Percentiles rank a stretch among this genome's conserved stretches.
Evolutionary conservation across 1,140 invertebrate species (phyloP).

Genomic region (Drosophila mauritiana): DNA sequence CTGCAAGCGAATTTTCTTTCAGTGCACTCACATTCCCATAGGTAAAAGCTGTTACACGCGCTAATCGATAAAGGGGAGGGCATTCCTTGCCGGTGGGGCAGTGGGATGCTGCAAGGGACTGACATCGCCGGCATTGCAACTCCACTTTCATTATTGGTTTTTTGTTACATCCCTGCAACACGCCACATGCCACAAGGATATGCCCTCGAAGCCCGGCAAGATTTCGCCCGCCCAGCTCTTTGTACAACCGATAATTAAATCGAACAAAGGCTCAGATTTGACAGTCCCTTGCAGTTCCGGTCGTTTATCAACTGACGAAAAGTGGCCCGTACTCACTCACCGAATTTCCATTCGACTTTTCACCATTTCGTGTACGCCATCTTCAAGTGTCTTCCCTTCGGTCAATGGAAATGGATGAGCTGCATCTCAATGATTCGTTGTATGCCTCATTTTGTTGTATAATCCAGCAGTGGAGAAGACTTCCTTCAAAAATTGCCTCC

Average conservation of each 20-base stretch:
- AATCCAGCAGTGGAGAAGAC: no score
- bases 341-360: conserved; percentile 1
- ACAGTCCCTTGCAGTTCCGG: conserved; percentile 24
- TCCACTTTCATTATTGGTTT: conserved; percentile 54
- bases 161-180: conserved; percentile 49
- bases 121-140: conserved; percentile 44
- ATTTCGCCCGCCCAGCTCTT: conserved; percentile 26
- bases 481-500: no score
- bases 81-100: conserved; percentile 8
- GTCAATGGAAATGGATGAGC: conserved; percentile 32
- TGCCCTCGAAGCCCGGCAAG: conserved; percentile 27
- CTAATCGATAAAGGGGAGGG: conserved; percentile 63
- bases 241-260: conserved; percentile 52
- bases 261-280: conserved; percentile 51
- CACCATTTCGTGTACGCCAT: not conserved
- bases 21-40: conserved; percentile 28
- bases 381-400: not conserved
- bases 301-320: conserved; percentile 39
- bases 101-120: conserved; percentile 22
- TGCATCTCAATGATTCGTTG: conserved; percentile 1
- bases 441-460: no score
- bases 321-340: conserved; percentile 4
- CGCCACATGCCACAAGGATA: conserved; percentile 41
- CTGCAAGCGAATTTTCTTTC: not conserved
- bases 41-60: conserved; percentile 61